These are phyloP conservation scores for Laticauda colubrina DNA, from an alignment of 2,113 vertebrate species.

Conservation along the genomic window DNA sequence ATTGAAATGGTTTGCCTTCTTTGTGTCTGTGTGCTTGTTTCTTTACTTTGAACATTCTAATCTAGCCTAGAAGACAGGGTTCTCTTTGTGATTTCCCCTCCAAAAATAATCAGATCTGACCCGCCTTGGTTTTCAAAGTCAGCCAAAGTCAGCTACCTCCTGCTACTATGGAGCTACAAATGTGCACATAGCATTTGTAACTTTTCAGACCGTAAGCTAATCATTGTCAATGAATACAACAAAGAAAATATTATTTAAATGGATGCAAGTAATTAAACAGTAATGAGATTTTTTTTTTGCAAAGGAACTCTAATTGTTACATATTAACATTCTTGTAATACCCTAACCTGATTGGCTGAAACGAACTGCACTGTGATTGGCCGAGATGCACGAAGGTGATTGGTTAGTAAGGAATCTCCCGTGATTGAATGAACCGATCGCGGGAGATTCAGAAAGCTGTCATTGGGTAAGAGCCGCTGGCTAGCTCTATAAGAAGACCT, in stretches of 20 bases:
- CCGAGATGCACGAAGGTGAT: no score
- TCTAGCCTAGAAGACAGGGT: background rate
- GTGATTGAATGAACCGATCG: no score
- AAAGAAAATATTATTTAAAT: background rate
- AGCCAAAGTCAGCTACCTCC: background rate
- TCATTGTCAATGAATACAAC: background rate
- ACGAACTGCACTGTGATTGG: no score
- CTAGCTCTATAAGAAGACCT: no score
- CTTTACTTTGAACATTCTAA: background rate
- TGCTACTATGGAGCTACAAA: background rate
- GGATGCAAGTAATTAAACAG: background rate
- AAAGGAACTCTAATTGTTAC: background rate
- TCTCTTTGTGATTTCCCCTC: background rate
- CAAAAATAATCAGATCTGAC: background rate
- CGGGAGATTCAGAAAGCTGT: no score
- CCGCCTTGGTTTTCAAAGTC: background rate
- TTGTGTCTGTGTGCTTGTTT: background rate
- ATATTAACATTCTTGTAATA: no score
- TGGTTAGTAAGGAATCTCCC: no score
- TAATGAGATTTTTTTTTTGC: background rate
- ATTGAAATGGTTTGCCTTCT: background rate
- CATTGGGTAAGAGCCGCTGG: no score
- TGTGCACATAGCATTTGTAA: background rate
- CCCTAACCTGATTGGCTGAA: no score
- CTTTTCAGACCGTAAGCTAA: background rate